A percentile compares a stretch with the other conserved stretches of the same genome.
Conservation (phyloP, 2,888 invertebrate genomes). For the Myathropa florea region DNA sequence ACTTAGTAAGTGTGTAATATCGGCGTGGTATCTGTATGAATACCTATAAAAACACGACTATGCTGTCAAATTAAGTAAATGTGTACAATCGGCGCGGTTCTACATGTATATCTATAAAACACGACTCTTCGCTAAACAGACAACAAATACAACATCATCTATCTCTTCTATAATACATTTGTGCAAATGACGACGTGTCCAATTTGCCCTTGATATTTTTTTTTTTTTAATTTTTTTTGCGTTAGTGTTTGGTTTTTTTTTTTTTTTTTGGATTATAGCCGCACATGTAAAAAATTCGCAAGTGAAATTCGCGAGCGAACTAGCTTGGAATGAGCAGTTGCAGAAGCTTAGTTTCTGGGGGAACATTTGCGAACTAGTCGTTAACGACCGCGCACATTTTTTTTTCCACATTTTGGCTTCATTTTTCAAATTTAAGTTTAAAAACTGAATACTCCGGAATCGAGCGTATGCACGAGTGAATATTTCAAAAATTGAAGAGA, state of each 20-base stretch:
- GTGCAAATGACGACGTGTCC: slow-evolving; percentile 74
- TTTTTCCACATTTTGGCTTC: slow-evolving; percentile 16
- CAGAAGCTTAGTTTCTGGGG: slow-evolving; percentile 47
- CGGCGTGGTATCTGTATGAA: background rate
- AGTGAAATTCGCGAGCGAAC: slow-evolving; percentile 47
- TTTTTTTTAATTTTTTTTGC: slow-evolving; percentile 51
- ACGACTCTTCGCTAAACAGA: slow-evolving; percentile 49
- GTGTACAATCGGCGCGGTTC: slow-evolving; percentile 51
- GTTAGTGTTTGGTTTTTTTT: slow-evolving; percentile 63
- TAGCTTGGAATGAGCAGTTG: slow-evolving; percentile 41
- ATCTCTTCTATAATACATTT: slow-evolving; percentile 68
- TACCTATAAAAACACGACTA: slow-evolving; percentile 33
- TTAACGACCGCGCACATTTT: slow-evolving; percentile 36
- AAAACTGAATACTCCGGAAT: background rate
- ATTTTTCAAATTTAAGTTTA: background rate
- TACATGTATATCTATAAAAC: slow-evolving; percentile 44
- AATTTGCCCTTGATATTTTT: slow-evolving; percentile 74
- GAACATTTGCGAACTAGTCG: slow-evolving; percentile 44
- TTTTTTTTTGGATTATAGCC: slow-evolving; percentile 68
- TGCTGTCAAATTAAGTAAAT: slow-evolving; percentile 67
- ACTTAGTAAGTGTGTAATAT: background rate
- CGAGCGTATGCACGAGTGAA: slow-evolving; percentile 38
- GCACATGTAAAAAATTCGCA: slow-evolving; percentile 69
- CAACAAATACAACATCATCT: slow-evolving; percentile 51
- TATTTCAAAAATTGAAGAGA: slow-evolving; percentile 27